Percentiles rank a stretch among this genome's conserved stretches.
phyloP scores from a whole-genome alignment of 2,797 vertebrate species.

The Cyprinodon diabolis region DNA sequence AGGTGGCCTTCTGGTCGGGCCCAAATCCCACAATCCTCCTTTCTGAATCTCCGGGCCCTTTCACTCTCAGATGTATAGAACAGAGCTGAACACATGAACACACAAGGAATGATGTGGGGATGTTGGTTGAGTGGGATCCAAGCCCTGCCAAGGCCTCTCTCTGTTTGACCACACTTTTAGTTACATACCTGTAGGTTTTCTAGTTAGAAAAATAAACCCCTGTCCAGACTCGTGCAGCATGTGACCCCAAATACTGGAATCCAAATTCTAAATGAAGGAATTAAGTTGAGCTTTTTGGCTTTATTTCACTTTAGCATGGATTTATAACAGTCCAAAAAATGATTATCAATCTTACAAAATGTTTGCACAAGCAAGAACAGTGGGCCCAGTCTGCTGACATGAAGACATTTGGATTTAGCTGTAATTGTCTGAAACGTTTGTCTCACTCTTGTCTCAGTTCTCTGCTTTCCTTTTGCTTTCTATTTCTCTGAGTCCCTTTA shows the following conservation, averaged over 20 bases:
- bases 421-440: slow-evolving; percentile 41
- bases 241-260: slow-evolving; percentile 58
- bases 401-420: slow-evolving; percentile 36
- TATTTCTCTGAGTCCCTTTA: slow-evolving; percentile 46
- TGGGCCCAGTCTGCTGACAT: slow-evolving; percentile 22
- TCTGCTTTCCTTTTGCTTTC: slow-evolving; percentile 40
- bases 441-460: slow-evolving; percentile 40
- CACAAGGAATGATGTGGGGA: slow-evolving; percentile 7
- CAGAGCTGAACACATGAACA: slow-evolving; percentile 30
- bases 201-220: slow-evolving; percentile 66
- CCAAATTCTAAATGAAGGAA: slow-evolving; percentile 56
- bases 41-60: slow-evolving; percentile 39
- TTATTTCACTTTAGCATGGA: slow-evolving; percentile 37
- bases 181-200: slow-evolving; percentile 56
- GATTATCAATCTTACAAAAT: slow-evolving; percentile 60
- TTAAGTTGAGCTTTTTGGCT: slow-evolving; percentile 43
- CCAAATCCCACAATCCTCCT: slow-evolving; percentile 57
- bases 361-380: slow-evolving; percentile 27
- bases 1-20: slow-evolving; percentile 72
- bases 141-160: slow-evolving; percentile 39
- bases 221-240: slow-evolving; percentile 42
- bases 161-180: slow-evolving; percentile 53
- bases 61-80: slow-evolving; percentile 24
- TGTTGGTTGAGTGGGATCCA: slow-evolving; percentile 41
- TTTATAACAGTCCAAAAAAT: slow-evolving; percentile 42